Percentiles rank a stretch among this genome's conserved stretches.
Conservation (phyloP, 2,888 invertebrate species). For the Lottia gigantea region DNA sequence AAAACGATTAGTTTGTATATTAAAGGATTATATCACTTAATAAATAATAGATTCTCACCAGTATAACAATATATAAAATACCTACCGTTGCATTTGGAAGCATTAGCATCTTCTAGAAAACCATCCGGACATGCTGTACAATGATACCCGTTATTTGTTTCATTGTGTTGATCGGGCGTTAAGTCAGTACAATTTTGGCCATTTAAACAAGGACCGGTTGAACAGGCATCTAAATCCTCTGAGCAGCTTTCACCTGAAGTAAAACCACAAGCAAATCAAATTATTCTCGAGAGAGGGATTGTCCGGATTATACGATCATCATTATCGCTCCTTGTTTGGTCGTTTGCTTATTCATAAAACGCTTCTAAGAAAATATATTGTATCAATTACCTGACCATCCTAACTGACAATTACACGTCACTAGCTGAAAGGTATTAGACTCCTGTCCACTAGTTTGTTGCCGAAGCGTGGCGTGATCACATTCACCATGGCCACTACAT, state of each 20-base stretch:
- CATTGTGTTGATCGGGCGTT: conserved; percentile 18
- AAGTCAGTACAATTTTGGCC: conserved; percentile 32
- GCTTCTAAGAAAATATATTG: too few species aligned
- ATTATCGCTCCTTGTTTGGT: too few species aligned
- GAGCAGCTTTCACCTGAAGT: conserved; percentile 31
- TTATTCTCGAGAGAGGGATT: too few species aligned
- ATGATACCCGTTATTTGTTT: conserved; percentile 12
- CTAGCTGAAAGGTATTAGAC: conserved; percentile 18
- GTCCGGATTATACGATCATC: too few species aligned
- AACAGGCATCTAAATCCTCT: conserved; percentile 33
- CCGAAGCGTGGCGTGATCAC: conserved; percentile 19
- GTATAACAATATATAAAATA: too few species aligned
- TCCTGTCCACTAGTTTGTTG: neutral
- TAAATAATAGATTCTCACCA: too few species aligned
- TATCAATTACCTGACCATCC: conserved; percentile 29
- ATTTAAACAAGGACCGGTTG: conserved; percentile 28
- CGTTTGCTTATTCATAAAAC: too few species aligned
- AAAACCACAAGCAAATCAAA: neutral
- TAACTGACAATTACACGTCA: conserved; percentile 26
- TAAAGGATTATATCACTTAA: too few species aligned
- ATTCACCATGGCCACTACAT: conserved; percentile 36
- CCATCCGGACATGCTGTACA: conserved; percentile 24
- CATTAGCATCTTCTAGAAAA: conserved; percentile 8
- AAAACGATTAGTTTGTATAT: too few species aligned
- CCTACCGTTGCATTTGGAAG: conserved; percentile 21